phyloP scores from a whole-genome alignment of 92 coral and sea anemone genomes.

The Isaurus tuberculatus region DNA sequence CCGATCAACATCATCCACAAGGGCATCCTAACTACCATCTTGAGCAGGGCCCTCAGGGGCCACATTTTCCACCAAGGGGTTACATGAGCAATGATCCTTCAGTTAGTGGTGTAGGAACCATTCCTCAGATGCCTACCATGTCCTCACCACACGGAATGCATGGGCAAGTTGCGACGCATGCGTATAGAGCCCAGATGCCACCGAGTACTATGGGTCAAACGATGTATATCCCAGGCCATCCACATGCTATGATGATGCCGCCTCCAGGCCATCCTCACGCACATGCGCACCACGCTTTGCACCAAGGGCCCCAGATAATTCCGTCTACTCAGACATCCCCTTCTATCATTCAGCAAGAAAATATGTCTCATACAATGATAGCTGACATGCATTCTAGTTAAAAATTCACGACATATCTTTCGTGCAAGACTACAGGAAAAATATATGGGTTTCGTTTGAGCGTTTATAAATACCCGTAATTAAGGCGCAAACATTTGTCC shows the following conservation, averaged over 20 bases:
- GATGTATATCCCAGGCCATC: slow-evolving; percentile 99
- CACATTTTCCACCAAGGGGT: slow-evolving; percentile 95
- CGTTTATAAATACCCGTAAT: slow-evolving; percentile 9
- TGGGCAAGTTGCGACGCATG: slow-evolving; percentile 95
- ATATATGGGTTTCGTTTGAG: slow-evolving; percentile 39
- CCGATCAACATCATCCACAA: slow-evolving; percentile 97
- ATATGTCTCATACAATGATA: slow-evolving; percentile 98
- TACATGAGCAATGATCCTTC: slow-evolving; percentile 92
- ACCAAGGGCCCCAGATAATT: slow-evolving; percentile 89
- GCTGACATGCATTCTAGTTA: slow-evolving; percentile 97
- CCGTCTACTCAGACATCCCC: slow-evolving; percentile 98
- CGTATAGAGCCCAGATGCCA: slow-evolving; percentile 97
- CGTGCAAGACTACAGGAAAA: not conserved
- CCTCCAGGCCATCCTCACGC: slow-evolving; percentile 99
- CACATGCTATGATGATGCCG: slow-evolving; percentile 99
- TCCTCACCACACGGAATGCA: slow-evolving; percentile 95
- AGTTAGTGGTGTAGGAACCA: slow-evolving; percentile 90
- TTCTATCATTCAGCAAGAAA: slow-evolving; percentile 93
- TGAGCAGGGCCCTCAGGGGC: slow-evolving; percentile 89
- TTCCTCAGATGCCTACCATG: slow-evolving; percentile 87
- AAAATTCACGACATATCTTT: slow-evolving; percentile 43
- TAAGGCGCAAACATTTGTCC: not conserved
- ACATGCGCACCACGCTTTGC: slow-evolving; percentile 89
- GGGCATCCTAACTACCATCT: slow-evolving; percentile 97
- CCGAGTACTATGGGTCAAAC: slow-evolving; percentile 92